phyloP scores from a whole-genome alignment of 53 echinoderm and acorn worm species.

The Glandiceps talaboti region DNA sequence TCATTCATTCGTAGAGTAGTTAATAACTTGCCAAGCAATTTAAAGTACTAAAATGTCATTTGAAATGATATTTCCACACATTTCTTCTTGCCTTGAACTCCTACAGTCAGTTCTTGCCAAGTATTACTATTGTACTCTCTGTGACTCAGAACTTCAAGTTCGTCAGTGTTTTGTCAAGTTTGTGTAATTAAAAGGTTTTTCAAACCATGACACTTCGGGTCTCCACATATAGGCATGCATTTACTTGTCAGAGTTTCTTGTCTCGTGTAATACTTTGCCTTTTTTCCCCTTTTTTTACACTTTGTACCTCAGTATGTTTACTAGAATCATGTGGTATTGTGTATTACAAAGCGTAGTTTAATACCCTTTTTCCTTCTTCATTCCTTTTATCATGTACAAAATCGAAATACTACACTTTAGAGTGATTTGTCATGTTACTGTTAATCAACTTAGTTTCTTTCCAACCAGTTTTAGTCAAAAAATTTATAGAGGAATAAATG shows the following conservation, averaged over 20 bases:
- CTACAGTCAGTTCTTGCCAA: not conserved
- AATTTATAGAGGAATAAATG: no score
- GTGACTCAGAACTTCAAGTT: not conserved
- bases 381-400: no score
- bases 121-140: not conserved
- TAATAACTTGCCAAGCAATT: not conserved
- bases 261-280: not conserved
- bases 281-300: not conserved
- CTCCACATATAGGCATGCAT: not conserved
- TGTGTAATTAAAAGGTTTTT: no score
- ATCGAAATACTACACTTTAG: no score
- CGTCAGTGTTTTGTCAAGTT: not conserved
- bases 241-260: not conserved
- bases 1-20: not conserved
- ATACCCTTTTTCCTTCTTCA: not conserved
- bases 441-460: no score
- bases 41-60: not conserved
- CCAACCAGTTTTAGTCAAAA: no score
- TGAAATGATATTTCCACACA: not conserved
- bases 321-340: not conserved
- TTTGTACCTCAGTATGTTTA: not conserved
- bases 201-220: not conserved
- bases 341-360: not conserved
- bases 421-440: no score
- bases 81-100: not conserved